A percentile compares a stretch with the other conserved stretches of the same genome.
phyloP scores from a whole-genome alignment of 2,797 vertebrate species.

The Aulostomus chinensis region DNA sequence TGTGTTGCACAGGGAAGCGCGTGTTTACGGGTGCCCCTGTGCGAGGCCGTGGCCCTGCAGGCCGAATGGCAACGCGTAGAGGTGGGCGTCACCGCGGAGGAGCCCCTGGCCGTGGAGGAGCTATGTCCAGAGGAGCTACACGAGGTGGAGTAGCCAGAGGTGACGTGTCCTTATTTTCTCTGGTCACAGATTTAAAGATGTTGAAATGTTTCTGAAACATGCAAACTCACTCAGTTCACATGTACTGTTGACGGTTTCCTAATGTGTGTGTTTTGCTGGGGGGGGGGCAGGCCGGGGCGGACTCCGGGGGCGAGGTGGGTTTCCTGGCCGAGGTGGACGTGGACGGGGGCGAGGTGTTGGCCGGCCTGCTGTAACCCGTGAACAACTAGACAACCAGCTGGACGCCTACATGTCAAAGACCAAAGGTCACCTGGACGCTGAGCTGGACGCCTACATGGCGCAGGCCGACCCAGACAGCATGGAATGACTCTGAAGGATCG shows the following conservation, averaged over 20 bases:
- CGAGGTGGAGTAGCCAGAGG: conserved; percentile 87
- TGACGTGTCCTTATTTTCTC: conserved; percentile 25
- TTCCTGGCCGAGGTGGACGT: conserved; percentile 84
- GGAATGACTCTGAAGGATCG: conserved; percentile 74
- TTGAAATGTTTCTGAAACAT: no score
- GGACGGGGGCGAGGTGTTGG: conserved; percentile 85
- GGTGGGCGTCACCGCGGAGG: conserved; percentile 85
- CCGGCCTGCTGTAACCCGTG: conserved; percentile 85
- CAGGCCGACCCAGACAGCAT: conserved; percentile 91
- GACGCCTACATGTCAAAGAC: conserved; percentile 99
- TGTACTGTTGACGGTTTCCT: neutral
- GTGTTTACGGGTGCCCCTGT: conserved; percentile 79
- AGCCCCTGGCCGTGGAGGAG: conserved; percentile 81
- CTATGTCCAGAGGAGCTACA: conserved; percentile 78
- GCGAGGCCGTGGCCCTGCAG: conserved; percentile 84
- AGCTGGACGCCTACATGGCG: conserved; percentile 98
- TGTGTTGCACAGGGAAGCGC: conserved; percentile 55
- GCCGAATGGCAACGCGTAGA: conserved; percentile 85
- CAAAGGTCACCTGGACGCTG: conserved; percentile 94
- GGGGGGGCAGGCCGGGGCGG: conserved; percentile 84
- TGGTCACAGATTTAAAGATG: no score
- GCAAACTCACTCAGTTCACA: neutral
- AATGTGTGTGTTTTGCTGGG: neutral
- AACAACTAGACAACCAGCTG: conserved; percentile 96
- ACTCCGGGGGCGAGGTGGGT: conserved; percentile 88